phyloP scores from a whole-genome alignment of 2,888 invertebrate genomes.

The Pardosa pseudoannulata region DNA sequence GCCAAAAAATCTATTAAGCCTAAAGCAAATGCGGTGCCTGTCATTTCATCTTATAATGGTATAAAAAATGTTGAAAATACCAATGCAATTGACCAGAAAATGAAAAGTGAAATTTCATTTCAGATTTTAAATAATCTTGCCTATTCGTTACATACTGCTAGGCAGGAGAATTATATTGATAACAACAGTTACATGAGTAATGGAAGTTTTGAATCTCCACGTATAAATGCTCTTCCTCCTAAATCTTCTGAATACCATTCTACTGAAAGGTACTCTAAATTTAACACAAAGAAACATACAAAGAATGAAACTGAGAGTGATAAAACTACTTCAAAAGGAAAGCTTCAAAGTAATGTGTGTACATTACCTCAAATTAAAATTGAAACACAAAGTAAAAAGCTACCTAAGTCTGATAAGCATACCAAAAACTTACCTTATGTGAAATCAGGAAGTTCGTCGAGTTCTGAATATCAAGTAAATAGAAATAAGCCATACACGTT shows the following conservation, averaged over 20 bases:
- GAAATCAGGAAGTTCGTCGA: too few species aligned
- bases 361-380: background rate
- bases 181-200: background rate
- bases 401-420: too few species aligned
- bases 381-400: too few species aligned
- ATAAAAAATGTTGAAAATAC: background rate
- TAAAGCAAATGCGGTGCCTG: background rate
- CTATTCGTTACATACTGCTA: conserved; percentile 14
- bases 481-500: too few species aligned
- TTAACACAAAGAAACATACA: background rate
- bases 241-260: conserved; percentile 21
- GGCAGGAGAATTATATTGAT: background rate
- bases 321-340: background rate
- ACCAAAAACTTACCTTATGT: too few species aligned
- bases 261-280: background rate
- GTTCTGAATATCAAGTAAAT: too few species aligned
- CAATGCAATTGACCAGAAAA: background rate
- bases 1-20: background rate
- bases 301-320: background rate
- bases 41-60: background rate
- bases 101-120: conserved; percentile 28
- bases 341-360: background rate
- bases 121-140: conserved; percentile 31
- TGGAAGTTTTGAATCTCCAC: background rate
- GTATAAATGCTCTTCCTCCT: background rate